These are phyloP conservation scores for Azorinus chamasolen DNA, from an alignment of 2,888 invertebrate species.

Conservation along the genomic window DNA sequence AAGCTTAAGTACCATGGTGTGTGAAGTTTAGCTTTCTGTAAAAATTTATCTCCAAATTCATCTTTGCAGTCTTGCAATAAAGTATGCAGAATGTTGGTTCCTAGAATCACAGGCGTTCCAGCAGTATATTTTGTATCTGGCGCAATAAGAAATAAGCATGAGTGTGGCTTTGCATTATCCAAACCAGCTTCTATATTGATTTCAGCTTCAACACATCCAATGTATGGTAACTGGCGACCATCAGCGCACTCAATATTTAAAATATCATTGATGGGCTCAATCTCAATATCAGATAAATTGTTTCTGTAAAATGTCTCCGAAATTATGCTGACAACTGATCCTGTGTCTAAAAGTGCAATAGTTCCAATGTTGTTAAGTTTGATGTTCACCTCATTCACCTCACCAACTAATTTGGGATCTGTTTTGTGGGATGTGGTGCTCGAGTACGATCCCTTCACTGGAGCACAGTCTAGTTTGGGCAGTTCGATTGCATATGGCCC, in stretches of 20 bases:
- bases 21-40: neutral
- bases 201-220: neutral
- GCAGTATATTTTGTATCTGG: constrained; percentile 4
- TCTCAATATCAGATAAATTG: neutral
- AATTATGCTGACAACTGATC: neutral
- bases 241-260: constrained; percentile 1
- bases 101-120: neutral
- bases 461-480: too few relatives aligned
- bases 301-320: neutral
- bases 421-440: constrained; percentile 5
- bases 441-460: constrained; percentile 14
- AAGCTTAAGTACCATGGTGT: constrained; percentile 8
- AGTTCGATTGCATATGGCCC: constrained; percentile 15
- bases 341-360: constrained; percentile 1
- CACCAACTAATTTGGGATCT: constrained; percentile 41
- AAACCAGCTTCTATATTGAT: neutral
- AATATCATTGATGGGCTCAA: neutral
- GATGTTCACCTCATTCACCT: too few relatives aligned
- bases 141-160: neutral
- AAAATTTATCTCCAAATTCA: neutral
- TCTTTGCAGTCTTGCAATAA: neutral
- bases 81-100: neutral
- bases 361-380: neutral
- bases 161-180: neutral
- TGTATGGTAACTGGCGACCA: neutral